Base-by-base conservation (phyloP, 2,113 vertebrate genomes). In the Corythornis vintsioides region DNA sequence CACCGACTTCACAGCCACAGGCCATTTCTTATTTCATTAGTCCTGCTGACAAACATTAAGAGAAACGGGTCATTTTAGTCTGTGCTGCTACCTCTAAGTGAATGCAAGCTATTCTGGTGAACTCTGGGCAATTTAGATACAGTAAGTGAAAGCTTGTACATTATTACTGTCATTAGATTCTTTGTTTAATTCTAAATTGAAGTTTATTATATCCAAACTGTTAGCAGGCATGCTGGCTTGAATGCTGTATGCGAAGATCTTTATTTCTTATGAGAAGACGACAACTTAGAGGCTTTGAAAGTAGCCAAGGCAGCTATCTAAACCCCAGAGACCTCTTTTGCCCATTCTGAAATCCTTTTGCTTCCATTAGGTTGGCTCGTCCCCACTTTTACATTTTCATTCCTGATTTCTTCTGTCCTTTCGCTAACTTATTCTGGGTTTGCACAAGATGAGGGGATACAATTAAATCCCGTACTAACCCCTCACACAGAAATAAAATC, bases 131-230 rank as follows among this genome's bases (percentile, higher is more conserved):
- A 93, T 95, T 96, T 91, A 92, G 94, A 67, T 16, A 45, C 15
- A 77, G 91, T 83, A 95, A 96, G 93, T 94, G 89, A 89, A 92
- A 92, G 53, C 75, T 13, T 19, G 64, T 56, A 93, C 82, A 92
- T 89, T 89, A 95, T 95, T 93, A 92, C 89, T 93, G 92, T 89
- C 96, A 86, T 89, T 94, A 91, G 89, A 82, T 28, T 67, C 40
- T 92, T 91, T 74, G 89, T 66, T 93, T 95, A 92, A 96, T 91
- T 89, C 82, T 66, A 81, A 93, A 91, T 66, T 83, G 91, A 93
- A 91, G 75, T 89, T 95, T 94, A 96, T 95, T 81, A 79, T 53
- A 77, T 83, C 72, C 24, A 45, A 91, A 80, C 89, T 95, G 91
- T 96, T 96, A 91, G 84, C 92, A 87, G 38, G 50, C 80, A 85